Base-by-base conservation (phyloP, 2,888 invertebrate genomes). In the Iselma pallidipennis region DNA sequence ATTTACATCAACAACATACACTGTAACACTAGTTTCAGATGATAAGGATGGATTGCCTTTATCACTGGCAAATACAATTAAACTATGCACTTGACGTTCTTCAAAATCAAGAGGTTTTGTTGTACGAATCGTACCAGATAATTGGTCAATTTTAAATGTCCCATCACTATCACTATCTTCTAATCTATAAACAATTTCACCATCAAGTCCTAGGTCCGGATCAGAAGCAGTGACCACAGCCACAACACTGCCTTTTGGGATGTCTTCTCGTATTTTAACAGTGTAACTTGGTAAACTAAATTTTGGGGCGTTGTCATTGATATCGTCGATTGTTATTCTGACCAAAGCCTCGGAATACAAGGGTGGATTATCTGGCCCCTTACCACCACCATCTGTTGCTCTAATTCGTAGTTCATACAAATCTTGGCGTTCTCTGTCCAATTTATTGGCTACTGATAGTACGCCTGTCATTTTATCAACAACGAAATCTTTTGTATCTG, bases 1-100 rank as follows among this genome's bases (percentile, higher is more conserved):
- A 83, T 98, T 95, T 16, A 97, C 96, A 83, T 98, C 97, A 70
- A 93, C 91, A 65, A 95, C 87, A 82, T 96, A 94, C 56, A 98
- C 88, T 55, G 91, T 87, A 31, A 98, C 87, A 62, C 89, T 87
- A 61, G 94, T 90, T 75, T 92, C 91, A 1, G 94, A 88, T 63
- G 89, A 88, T 66, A 95, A 83, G 4, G 92, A 85, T 0, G 95
- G 95, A 58, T 88, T 88, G 0, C 96, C 98, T 29, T 89, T 87
- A 83, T 98, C 97, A 50, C 88, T 88, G 1, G 95, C 97, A 60
- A 90, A 87, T 57, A 95, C 91, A 56, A 91, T 89, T 67, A 98
- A 84, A 72, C 93, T 94, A 83, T 95, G 95, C 66, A 95, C 88
- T 82, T 95, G 96, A 29, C 92, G 87, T 71, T 90, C 89, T 78